Evolutionary conservation across 2,113 vertebrate genomes (phyloP), one percentile per base, ranked within the genome.

Genomic region (Poecile atricapillus): DNA sequence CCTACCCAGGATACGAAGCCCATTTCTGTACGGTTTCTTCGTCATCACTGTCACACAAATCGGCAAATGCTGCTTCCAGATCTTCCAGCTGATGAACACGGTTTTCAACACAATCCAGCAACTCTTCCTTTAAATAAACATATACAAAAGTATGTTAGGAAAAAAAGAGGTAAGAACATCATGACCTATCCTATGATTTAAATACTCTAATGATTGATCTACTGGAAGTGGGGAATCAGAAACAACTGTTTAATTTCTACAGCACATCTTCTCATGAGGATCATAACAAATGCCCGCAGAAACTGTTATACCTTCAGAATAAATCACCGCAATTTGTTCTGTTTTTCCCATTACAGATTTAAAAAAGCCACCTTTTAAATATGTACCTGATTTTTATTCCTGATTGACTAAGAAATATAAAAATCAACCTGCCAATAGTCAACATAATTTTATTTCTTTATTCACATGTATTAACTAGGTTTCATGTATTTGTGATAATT

Each of bases 31-130:
- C 47, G 1, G 98, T 98, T 95, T 98, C 98, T 31, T 99, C 98
- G 7, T 98, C 93, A 77, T 99, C 99, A 21, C 96, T 98, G 50
- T 99, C 99, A 69, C 99, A 98, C 37, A 99, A 97, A 88, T 99
- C 99, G 15, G 98, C 99, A 94, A 99, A 99, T 2, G 98, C 97
- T 37, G 98, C 98, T 97, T 99, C 99, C 81, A 99, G 97, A 76
- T 99, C 99, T 97, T 99, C 99, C 52, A 99, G 96, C 75, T 99
- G 99, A 89, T 80, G 98, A 7, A 98, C 95, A 25, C 99, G 98
- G 64, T 85, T 97, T 94, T 99, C 99, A 31, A 99, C 99, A 94
- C 99, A 99, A 93, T 99, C 98, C 43, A 97, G 83, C 28, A 99
- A 97, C 24, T 75, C 93, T 37, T 98, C 98, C 98, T 98, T 97